Conservation (phyloP, 30 jellyfish, hydroid and myxozoan species). For the Aurelia coerulea region DNA sequence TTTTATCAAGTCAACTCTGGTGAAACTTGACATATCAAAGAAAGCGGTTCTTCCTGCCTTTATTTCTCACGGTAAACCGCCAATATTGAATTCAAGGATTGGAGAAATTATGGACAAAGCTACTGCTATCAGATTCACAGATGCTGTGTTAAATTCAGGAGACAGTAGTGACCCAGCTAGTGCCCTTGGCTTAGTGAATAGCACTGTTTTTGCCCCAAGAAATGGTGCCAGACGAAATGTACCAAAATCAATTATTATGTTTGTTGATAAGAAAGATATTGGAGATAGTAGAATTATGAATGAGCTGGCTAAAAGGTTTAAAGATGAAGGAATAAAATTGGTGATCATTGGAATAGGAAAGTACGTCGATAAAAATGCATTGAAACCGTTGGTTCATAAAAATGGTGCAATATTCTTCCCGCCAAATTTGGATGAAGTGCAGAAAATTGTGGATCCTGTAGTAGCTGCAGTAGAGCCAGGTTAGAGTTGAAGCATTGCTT, state of each 20-base stretch:
- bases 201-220: conserved; percentile 58
- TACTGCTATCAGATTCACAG: neutral
- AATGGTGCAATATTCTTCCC: conserved; percentile 91
- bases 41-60: conserved; percentile 41
- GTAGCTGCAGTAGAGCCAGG: conserved; percentile 77
- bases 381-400: conserved; percentile 39
- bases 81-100: conserved; percentile 22
- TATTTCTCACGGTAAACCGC: conserved; percentile 61
- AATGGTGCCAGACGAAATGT: conserved; percentile 82
- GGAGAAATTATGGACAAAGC: conserved; percentile 32
- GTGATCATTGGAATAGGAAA: conserved; percentile 78
- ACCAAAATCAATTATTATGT: conserved; percentile 77
- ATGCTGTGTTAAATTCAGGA: conserved; percentile 6
- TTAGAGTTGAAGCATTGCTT: neutral
- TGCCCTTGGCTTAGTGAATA: conserved; percentile 73
- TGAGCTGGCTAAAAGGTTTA: conserved; percentile 62
- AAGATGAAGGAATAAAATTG: conserved; percentile 73
- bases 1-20: conserved; percentile 17
- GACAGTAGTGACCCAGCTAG: conserved; percentile 52
- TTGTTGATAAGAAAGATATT: conserved; percentile 66
- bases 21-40: conserved; percentile 37
- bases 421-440: conserved; percentile 71
- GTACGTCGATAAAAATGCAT: conserved; percentile 38
- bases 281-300: conserved; percentile 54
- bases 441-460: conserved; percentile 61